Evolutionary conservation across 2,797 vertebrate genomes (phyloP).

Genomic region (Enteromius afrohamiltoni): DNA sequence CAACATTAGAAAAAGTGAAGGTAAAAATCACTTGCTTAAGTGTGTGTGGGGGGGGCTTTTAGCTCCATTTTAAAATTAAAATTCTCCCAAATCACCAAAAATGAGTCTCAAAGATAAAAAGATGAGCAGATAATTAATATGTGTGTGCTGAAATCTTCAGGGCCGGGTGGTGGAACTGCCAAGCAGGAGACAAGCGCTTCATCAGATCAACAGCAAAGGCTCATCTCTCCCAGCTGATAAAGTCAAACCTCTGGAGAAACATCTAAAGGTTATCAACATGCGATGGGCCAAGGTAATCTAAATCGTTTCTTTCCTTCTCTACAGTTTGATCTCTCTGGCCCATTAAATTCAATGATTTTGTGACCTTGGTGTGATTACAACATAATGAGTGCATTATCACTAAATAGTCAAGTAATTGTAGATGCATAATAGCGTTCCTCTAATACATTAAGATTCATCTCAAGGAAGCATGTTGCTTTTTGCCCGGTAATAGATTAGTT

Average conservation of each 20-base stretch:
- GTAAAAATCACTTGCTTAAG: constrained; percentile 70
- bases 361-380: constrained; percentile 18
- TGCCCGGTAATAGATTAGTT: background rate
- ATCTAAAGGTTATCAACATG: constrained; percentile 84
- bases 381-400: constrained; percentile 9
- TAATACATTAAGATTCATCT: background rate
- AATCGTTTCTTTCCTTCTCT: background rate
- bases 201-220: constrained; percentile 85
- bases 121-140: constrained; percentile 22
- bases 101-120: constrained; percentile 4
- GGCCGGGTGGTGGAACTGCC: constrained; percentile 83
- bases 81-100: constrained; percentile 14
- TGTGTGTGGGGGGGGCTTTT: background rate
- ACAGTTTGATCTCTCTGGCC: background rate
- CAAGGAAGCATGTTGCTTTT: background rate
- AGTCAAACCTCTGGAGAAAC: constrained; percentile 81
- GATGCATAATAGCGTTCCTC: too few relatives aligned
- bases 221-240: constrained; percentile 82
- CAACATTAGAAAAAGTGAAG: constrained; percentile 88
- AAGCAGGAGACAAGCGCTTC: constrained; percentile 80
- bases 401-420: background rate
- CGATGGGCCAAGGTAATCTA: constrained; percentile 88
- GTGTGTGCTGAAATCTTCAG: constrained; percentile 70
- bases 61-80: background rate
- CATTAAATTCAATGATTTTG: constrained; percentile 16